Evolutionary conservation across 2,797 vertebrate species (phyloP).

Genomic region (Amblyraja radiata): DNA sequence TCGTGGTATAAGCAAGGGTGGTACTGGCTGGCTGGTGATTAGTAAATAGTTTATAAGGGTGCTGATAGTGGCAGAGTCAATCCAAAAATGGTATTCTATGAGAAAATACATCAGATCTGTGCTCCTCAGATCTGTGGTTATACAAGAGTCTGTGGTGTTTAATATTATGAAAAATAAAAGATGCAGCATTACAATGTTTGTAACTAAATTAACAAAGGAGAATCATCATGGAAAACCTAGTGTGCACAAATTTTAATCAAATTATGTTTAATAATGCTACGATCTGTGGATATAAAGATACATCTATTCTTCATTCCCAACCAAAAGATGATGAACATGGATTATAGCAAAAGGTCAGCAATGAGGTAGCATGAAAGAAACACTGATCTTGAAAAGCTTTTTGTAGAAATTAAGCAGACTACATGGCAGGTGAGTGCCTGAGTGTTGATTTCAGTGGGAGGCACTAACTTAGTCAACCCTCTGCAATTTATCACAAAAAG

Average conservation of each 20-base stretch:
- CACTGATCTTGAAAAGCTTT: slow-evolving; percentile 4
- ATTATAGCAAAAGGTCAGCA: neutral
- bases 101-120: neutral
- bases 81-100: neutral
- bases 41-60: too few relatives aligned
- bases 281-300: neutral
- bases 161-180: neutral
- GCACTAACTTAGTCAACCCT: slow-evolving; percentile 53
- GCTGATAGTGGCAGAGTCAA: neutral
- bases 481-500: slow-evolving; percentile 64
- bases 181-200: neutral
- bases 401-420: slow-evolving; percentile 16
- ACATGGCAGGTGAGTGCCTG: slow-evolving; percentile 39
- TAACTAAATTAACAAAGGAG: neutral
- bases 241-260: neutral
- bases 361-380: neutral
- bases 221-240: neutral
- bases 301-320: neutral
- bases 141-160: neutral
- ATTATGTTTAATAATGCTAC: too few relatives aligned
- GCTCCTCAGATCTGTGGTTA: neutral
- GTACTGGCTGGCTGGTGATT: neutral
- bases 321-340: neutral
- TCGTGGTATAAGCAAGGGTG: too few relatives aligned
- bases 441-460: slow-evolving; percentile 53